Percentiles rank a stretch among this genome's conserved stretches.
Conservation (phyloP, 2,113 vertebrate genomes). For the Thryonomys swinderianus region DNA sequence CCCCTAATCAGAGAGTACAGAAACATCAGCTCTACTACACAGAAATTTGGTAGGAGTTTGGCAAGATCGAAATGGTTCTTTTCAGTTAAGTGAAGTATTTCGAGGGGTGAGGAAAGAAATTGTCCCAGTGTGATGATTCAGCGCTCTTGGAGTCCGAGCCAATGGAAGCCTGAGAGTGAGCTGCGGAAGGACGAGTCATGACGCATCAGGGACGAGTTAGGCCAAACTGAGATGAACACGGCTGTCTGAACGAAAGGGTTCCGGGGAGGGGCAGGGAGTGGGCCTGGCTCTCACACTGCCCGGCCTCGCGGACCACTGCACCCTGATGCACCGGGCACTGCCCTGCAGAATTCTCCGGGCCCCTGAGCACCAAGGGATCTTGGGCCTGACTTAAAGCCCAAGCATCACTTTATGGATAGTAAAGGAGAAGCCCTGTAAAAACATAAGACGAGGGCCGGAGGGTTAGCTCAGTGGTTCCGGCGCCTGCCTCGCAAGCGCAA, state of each 20-base stretch:
- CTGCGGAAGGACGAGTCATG: not conserved
- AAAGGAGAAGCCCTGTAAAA: constrained; percentile 17
- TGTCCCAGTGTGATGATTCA: constrained; percentile 1
- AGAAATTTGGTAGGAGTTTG: not conserved
- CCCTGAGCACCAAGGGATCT: not conserved
- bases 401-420: not conserved
- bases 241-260: constrained; percentile 51
- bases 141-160: constrained; percentile 26
- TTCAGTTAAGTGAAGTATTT: not conserved
- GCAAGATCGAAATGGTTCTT: not conserved
- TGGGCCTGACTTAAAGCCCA: not conserved
- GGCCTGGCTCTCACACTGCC: not conserved
- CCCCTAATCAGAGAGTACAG: not conserved
- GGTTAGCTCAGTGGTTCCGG: too few relatives aligned
- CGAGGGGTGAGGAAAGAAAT: constrained; percentile 8
- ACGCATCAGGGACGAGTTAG: constrained; percentile 43
- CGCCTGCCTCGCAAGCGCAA: too few relatives aligned
- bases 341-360: not conserved
- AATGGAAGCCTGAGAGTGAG: constrained; percentile 13
- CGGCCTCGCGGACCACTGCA: not conserved
- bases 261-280: not conserved
- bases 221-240: constrained; percentile 55
- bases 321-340: not conserved
- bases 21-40: not conserved
- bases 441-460: not conserved